Percentiles rank a stretch among this genome's conserved stretches.
These are phyloP conservation scores for Polymixis lichenea DNA, from an alignment of 2,888 invertebrate genomes.

Conservation along the genomic window DNA sequence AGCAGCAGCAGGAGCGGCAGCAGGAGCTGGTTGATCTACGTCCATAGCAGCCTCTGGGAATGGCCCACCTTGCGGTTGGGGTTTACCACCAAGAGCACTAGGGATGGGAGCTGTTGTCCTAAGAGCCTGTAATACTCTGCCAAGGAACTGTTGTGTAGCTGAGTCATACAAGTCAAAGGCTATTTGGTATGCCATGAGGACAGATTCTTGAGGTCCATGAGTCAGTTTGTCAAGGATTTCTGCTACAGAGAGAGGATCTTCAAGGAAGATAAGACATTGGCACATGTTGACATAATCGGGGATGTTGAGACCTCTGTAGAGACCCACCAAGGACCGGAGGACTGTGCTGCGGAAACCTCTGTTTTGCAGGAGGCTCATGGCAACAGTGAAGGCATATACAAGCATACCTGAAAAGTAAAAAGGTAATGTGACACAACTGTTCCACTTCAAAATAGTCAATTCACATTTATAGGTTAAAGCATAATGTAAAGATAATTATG, in stretches of 20 bases:
- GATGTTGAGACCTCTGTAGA: slow-evolving; percentile 96
- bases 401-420: slow-evolving; percentile 92
- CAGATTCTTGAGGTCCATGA: slow-evolving; percentile 94
- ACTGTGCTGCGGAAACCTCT: slow-evolving; percentile 98
- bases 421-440: not conserved
- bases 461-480: not conserved
- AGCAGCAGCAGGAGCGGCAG: slow-evolving; percentile 33
- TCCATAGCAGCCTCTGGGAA: slow-evolving; percentile 89
- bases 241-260: slow-evolving; percentile 98
- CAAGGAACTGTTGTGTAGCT: slow-evolving; percentile 99
- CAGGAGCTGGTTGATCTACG: slow-evolving; percentile 80
- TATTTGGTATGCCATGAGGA: slow-evolving; percentile 99
- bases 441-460: not conserved
- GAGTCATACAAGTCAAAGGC: slow-evolving; percentile 99
- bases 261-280: slow-evolving; percentile 98
- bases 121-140: slow-evolving; percentile 95
- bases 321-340: slow-evolving; percentile 95
- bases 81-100: slow-evolving; percentile 93
- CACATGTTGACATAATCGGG: slow-evolving; percentile 99
- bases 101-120: slow-evolving; percentile 96
- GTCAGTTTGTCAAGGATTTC: slow-evolving; percentile 97
- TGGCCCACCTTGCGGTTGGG: slow-evolving; percentile 92
- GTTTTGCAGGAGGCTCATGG: slow-evolving; percentile 98
- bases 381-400: slow-evolving; percentile 98
- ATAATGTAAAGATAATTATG: not conserved